phyloP scores from a whole-genome alignment of 2,888 invertebrate genomes.

The Clepsis dumicolana region DNA sequence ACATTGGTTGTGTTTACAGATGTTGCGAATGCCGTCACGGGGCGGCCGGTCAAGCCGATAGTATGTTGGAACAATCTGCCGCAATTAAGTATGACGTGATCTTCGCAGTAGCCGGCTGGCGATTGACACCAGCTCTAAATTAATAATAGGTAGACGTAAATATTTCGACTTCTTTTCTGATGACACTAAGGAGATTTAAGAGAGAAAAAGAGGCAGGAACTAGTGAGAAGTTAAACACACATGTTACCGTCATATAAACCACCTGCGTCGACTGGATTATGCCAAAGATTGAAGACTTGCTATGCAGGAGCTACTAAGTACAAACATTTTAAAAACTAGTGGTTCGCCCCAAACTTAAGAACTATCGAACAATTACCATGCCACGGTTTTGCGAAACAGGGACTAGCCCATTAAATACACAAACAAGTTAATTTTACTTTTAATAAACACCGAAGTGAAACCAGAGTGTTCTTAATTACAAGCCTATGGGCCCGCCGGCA shows the following conservation, averaged over 20 bases:
- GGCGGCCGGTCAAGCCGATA: slow-evolving; percentile 61
- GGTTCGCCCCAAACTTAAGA: no score
- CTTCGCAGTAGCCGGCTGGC: slow-evolving; percentile 15
- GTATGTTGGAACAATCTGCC: slow-evolving; percentile 64
- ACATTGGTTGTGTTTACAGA: slow-evolving; percentile 23
- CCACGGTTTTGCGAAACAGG: no score
- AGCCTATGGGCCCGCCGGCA: slow-evolving; percentile 27
- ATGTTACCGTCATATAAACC: neutral
- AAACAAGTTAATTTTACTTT: slow-evolving; percentile 38
- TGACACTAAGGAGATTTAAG: no score
- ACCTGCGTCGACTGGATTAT: neutral
- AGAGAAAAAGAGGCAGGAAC: no score
- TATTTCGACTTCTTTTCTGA: no score
- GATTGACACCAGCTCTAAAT: slow-evolving; percentile 10
- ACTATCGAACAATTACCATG: no score
- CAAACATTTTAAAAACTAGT: no score
- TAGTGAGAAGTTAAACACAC: no score
- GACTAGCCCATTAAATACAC: slow-evolving; percentile 28
- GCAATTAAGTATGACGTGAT: slow-evolving; percentile 77
- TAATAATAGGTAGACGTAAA: neutral
- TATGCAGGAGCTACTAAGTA: no score
- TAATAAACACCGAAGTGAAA: slow-evolving; percentile 32
- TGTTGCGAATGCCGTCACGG: slow-evolving; percentile 55
- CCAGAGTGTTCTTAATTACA: slow-evolving; percentile 35
- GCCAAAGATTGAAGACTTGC: neutral